Evolutionary conservation across 1,140 invertebrate species (phyloP).

Genomic region (Anastatus disparis): DNA sequence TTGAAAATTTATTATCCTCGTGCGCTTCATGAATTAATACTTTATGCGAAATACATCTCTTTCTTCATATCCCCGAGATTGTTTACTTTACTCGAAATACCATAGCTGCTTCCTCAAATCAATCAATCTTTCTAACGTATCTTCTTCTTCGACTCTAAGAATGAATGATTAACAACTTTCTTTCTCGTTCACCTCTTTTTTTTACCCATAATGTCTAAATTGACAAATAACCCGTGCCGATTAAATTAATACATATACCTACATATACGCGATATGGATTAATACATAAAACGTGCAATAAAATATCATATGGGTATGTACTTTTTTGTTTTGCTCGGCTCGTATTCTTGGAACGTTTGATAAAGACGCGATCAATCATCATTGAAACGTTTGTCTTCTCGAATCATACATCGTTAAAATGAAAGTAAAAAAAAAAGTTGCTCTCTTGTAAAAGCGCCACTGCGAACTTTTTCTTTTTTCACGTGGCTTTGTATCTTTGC

Average conservation of each 20-base stretch:
- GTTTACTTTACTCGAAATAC: not conserved
- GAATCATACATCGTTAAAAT: too few species aligned
- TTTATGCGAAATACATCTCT: too few species aligned
- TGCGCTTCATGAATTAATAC: too few species aligned
- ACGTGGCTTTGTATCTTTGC: too few species aligned
- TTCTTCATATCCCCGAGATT: not conserved
- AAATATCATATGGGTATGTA: not conserved
- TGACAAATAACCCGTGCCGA: not conserved
- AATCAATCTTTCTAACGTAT: constrained; percentile 5
- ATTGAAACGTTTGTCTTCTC: too few species aligned
- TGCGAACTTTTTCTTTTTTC: too few species aligned
- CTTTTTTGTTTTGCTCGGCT: not conserved
- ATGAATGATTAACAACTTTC: too few species aligned
- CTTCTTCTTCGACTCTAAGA: not conserved
- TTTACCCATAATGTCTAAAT: not conserved
- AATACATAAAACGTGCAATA: not conserved
- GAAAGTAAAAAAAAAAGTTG: too few species aligned
- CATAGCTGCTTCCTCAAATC: not conserved
- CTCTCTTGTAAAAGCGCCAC: too few species aligned
- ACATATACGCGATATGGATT: too few species aligned
- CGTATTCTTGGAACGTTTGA: constrained; percentile 11
- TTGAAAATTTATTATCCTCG: too few species aligned
- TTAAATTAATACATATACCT: too few species aligned
- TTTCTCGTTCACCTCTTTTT: not conserved
- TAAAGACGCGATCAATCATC: constrained; percentile 18